These are phyloP conservation scores for Clusia tigrina DNA, from an alignment of 2,888 invertebrate genomes.

Conservation along the genomic window DNA sequence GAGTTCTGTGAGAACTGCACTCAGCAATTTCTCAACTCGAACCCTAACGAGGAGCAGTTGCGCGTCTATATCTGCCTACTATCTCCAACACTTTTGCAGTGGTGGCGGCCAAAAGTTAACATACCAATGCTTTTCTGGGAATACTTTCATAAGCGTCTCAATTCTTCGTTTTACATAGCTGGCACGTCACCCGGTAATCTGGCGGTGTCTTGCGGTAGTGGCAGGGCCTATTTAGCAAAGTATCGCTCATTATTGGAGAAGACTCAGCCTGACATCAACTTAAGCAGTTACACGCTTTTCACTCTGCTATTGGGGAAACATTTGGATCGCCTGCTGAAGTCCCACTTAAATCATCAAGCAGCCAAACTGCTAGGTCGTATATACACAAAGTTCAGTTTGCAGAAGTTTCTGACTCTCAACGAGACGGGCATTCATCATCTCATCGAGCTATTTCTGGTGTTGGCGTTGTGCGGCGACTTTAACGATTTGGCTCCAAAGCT, in stretches of 20 bases:
- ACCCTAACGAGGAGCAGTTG: conserved; percentile 65
- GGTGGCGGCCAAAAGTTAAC: conserved; percentile 66
- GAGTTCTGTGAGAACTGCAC: conserved; percentile 65
- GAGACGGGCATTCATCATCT: conserved; percentile 69
- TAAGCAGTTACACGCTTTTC: conserved; percentile 67
- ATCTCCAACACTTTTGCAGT: conserved; percentile 63
- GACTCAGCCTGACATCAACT: conserved; percentile 52
- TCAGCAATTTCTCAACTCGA: conserved; percentile 64
- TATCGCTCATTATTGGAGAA: conserved; percentile 59
- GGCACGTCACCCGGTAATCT: conserved; percentile 66
- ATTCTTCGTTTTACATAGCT: conserved; percentile 66
- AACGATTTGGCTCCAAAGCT: conserved; percentile 57
- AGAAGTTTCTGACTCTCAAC: conserved; percentile 67
- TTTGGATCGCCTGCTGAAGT: conserved; percentile 42
- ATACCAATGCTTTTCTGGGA: conserved; percentile 69
- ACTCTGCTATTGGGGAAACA: conserved; percentile 64
- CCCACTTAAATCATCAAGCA: conserved; percentile 44
- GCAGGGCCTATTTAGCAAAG: conserved; percentile 60
- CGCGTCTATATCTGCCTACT: conserved; percentile 65
- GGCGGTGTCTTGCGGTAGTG: conserved; percentile 54
- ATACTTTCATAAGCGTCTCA: conserved; percentile 68
- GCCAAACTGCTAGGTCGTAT: conserved; percentile 68
- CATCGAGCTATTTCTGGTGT: conserved; percentile 61
- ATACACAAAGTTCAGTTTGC: conserved; percentile 69
- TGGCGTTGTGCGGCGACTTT: conserved; percentile 54